Base-by-base conservation (phyloP, 2,888 invertebrate species). In the Operophtera brumata region DNA sequence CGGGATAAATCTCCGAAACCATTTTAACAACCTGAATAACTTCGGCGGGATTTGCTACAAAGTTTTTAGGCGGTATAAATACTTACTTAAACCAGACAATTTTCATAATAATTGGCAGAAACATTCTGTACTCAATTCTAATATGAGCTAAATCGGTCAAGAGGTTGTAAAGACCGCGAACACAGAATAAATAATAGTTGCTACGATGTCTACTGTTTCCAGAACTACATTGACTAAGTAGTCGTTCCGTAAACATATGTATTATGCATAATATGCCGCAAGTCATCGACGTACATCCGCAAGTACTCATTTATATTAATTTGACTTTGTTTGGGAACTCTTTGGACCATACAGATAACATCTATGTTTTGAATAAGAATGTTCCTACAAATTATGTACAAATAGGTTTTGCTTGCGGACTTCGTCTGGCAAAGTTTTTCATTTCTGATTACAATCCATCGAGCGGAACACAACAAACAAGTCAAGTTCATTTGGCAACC, bases 21-120 rank as follows among this genome's bases (percentile, higher is more conserved):
- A 58, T 66, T 62, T 55, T 51, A 62, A 55, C 62, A 59, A 61
- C 47, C 58, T 55, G 58, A 51, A 49, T 48, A 64, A 66, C 60
- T 67, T 64, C 20, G 42, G 40, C 47, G 47, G 62, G 57, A 64
- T 66, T 65, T 63, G 47, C 42, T 52, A 57, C 42, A 52, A 71
- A 66, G 61, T 70, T 66, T 40, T 39, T 57, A 52, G 47, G 51
- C 53, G 54, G 36, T 56, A 61, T 64, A 50, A 65, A 65, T 6
- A 30, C 30, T 7, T 10, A n/a, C 11, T n/a, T n/a, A n/a, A n/a
- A n/a, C n/a, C n/a, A n/a, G n/a, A n/a, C n/a, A n/a, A n/a, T n/a
- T n/a, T n/a, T n/a, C n/a, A n/a, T n/a, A n/a, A n/a, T n/a, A n/a
- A n/a, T n/a, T n/a, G n/a, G n/a, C n/a, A n/a, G n/a, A n/a, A n/a